Evolutionary conservation across 64 coral and sea anemone genomes (phyloP).

Genomic region (Montipora foliosa): DNA sequence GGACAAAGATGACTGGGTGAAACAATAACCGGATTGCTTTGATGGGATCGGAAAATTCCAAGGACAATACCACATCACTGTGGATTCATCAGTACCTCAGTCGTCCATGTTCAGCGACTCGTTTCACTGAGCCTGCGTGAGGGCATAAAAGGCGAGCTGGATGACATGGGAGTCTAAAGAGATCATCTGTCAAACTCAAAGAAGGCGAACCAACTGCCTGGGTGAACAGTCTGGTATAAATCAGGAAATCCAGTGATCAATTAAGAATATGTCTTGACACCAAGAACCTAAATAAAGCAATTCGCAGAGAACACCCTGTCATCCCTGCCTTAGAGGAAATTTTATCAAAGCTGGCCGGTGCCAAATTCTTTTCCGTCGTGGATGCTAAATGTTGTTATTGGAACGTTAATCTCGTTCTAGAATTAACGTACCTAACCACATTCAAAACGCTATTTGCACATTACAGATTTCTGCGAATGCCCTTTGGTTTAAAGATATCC

Average conservation of each 20-base stretch:
- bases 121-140: slow-evolving; percentile 53
- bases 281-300: slow-evolving; percentile 38
- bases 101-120: slow-evolving; percentile 33
- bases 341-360: slow-evolving; percentile 63
- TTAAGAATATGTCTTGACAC: slow-evolving; percentile 68
- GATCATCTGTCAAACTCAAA: slow-evolving; percentile 42
- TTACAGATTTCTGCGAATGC: slow-evolving; percentile 57
- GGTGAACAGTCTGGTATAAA: no score
- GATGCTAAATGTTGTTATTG: no score
- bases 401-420: no score
- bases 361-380: slow-evolving; percentile 60
- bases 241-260: slow-evolving; percentile 55
- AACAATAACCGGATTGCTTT: slow-evolving; percentile 12
- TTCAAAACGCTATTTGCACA: slow-evolving; percentile 28
- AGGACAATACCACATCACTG: slow-evolving; percentile 30
- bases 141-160: slow-evolving; percentile 28
- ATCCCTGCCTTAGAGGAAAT: slow-evolving; percentile 50
- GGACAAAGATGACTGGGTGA: not conserved
- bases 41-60: slow-evolving; percentile 9
- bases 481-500: slow-evolving; percentile 17
- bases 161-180: slow-evolving; percentile 30
- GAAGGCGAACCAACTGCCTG: slow-evolving; percentile 57
- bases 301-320: slow-evolving; percentile 55
- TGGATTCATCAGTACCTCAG: slow-evolving; percentile 51
- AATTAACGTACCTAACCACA: slow-evolving; percentile 6